Conservation (phyloP, 2,797 vertebrate genomes). For the Arnoldichthys spilopterus region DNA sequence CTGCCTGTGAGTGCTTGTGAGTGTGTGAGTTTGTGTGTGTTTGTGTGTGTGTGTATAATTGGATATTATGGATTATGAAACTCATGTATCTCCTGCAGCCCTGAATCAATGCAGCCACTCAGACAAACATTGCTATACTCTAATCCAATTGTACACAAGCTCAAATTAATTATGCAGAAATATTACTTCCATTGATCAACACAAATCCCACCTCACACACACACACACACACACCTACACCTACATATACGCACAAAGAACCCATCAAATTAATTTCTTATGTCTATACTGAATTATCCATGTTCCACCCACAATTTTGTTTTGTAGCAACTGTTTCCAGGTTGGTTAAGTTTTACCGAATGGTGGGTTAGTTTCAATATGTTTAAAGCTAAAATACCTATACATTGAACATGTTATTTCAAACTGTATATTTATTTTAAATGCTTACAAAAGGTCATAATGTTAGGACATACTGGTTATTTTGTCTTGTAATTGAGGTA, state of each 20-base stretch:
- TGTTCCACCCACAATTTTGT: background rate
- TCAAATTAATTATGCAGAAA: conserved; percentile 47
- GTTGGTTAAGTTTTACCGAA: background rate
- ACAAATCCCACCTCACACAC: background rate
- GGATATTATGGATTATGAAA: conserved; percentile 49
- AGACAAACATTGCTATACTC: conserved; percentile 25
- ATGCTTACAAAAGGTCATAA: too few species aligned
- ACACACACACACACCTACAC: background rate
- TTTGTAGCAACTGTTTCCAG: background rate
- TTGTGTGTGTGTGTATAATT: conserved; percentile 33
- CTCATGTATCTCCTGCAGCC: conserved; percentile 50
- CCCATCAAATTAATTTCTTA: background rate
- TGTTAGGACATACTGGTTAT: too few species aligned
- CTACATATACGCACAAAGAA: background rate
- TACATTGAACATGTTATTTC: too few species aligned
- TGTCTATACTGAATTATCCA: background rate
- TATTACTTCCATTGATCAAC: conserved; percentile 32
- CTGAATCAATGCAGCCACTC: conserved; percentile 48
- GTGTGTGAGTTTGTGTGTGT: conserved; percentile 39
- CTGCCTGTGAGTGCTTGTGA: conserved; percentile 38
- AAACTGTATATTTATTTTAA: too few species aligned
- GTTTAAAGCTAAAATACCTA: too few species aligned
- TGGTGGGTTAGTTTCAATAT: too few species aligned
- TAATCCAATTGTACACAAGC: conserved; percentile 41
- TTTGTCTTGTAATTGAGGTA: too few species aligned